Percentiles rank a stretch among this genome's conserved stretches.
These are phyloP conservation scores for Epinotia brunnichana DNA, from an alignment of 2,888 invertebrate genomes.

Conservation along the genomic window DNA sequence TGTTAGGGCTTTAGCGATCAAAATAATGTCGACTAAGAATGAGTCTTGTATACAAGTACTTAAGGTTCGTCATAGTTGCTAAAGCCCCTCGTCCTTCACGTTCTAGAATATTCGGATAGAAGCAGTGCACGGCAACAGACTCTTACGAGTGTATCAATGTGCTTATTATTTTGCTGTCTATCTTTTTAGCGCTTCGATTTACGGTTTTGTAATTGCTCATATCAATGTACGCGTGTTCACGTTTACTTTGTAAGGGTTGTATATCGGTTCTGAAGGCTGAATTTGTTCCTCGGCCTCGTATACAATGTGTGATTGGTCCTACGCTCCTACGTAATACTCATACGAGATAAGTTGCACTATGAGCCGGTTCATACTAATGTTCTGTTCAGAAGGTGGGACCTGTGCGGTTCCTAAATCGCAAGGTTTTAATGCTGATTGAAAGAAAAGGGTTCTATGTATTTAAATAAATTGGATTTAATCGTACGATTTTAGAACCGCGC, in stretches of 20 bases:
- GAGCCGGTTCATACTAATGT: not conserved
- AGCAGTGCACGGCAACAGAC: constrained; percentile 43
- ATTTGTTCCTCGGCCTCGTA: not conserved
- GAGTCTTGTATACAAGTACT: not conserved
- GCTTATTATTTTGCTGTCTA: constrained; percentile 59
- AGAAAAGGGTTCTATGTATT: not conserved
- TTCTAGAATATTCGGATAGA: constrained; percentile 37
- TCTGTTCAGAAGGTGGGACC: not conserved
- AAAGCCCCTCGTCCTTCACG: constrained; percentile 36
- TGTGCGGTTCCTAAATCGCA: not conserved
- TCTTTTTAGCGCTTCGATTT: constrained; percentile 54
- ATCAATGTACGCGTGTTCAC: constrained; percentile 25
- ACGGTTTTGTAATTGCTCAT: constrained; percentile 44
- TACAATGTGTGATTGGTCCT: not conserved
- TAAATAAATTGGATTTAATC: not conserved
- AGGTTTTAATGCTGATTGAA: not conserved
- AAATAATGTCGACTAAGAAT: not conserved
- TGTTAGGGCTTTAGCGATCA: constrained; percentile 25
- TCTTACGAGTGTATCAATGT: constrained; percentile 54
- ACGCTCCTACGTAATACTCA: constrained; percentile 3
- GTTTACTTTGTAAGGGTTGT: constrained; percentile 22
- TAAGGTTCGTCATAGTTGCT: constrained; percentile 8
- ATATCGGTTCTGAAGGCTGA: not conserved
- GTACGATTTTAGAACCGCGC: not conserved
- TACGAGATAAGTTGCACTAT: not conserved